These are phyloP conservation scores for Aspidapion aeneum DNA, from an alignment of 2,888 invertebrate species.

Conservation along the genomic window DNA sequence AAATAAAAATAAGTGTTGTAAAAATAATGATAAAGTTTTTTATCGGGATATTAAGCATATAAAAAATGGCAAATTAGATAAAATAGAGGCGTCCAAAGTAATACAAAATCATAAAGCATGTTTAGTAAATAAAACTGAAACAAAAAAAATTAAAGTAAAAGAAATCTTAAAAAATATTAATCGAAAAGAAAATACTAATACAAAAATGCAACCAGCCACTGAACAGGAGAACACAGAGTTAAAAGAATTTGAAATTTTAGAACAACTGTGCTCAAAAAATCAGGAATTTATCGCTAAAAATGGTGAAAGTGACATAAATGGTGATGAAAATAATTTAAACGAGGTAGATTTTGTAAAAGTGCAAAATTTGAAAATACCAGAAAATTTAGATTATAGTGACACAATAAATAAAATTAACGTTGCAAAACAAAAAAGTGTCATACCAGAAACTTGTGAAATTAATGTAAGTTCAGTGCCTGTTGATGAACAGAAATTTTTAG, in stretches of 20 bases:
- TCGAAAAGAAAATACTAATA: no score
- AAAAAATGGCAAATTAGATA: no score
- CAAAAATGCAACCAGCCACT: no score
- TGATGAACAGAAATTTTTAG: not conserved
- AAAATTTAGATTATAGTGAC: not conserved
- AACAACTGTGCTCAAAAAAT: not conserved
- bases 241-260: not conserved
- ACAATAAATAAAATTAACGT: not conserved
- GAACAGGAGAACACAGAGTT: not conserved
- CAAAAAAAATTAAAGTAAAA: no score
- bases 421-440: not conserved
- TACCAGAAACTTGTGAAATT: not conserved
- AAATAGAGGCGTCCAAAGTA: no score
- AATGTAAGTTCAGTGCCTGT: not conserved
- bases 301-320: not conserved
- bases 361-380: no score
- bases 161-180: no score
- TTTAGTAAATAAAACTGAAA: no score
- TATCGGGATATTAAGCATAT: no score
- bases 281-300: not conserved
- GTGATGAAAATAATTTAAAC: not conserved
- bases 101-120: no score
- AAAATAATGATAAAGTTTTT: not conserved
- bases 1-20: not conserved
- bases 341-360: not conserved